These are phyloP conservation scores for Microtus ochrogaster DNA, from an alignment of 2,113 vertebrate genomes.

Conservation along the genomic window DNA sequence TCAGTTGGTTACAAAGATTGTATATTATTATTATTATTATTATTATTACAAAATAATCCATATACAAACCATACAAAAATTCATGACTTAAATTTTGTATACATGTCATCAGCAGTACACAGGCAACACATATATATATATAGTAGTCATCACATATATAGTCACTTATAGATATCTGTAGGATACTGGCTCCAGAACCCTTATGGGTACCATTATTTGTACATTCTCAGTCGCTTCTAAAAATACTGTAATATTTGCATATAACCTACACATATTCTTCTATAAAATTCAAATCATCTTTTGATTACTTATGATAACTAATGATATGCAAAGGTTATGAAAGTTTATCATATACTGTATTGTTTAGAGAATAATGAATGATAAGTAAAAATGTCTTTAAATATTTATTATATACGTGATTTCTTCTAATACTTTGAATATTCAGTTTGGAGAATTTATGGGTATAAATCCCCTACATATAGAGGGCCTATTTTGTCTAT, in stretches of 20 bases:
- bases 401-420: not conserved
- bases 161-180: not conserved
- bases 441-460: not conserved
- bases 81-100: conserved; percentile 11
- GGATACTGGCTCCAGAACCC: not conserved
- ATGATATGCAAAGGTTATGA: not conserved
- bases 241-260: not conserved
- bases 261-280: not conserved
- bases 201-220: not conserved
- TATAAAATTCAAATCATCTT: not conserved
- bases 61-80: not conserved
- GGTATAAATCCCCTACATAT: not conserved
- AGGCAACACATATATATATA: not conserved
- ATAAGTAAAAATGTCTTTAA: not conserved
- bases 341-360: not conserved
- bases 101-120: not conserved
- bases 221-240: not conserved
- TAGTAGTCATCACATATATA: not conserved
- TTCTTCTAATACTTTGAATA: not conserved
- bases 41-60: conserved; percentile 35
- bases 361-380: not conserved
- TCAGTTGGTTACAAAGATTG: conserved; percentile 1
- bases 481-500: not conserved
- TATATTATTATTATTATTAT: not conserved
- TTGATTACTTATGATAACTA: not conserved